These are phyloP conservation scores for Halictus rubicundus DNA, from an alignment of 1,140 invertebrate species.

Conservation along the genomic window DNA sequence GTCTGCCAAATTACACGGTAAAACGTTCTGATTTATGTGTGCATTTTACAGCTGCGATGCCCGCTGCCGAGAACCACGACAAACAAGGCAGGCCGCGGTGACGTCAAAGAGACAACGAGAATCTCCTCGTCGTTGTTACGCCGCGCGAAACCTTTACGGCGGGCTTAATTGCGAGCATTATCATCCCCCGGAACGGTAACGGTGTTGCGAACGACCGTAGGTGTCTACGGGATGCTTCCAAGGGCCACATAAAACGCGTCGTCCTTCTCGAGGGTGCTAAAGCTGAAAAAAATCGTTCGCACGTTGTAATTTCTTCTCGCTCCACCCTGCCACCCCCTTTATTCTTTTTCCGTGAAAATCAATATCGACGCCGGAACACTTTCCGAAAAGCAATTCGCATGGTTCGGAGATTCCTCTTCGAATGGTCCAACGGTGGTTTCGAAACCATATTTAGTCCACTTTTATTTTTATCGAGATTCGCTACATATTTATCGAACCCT, in stretches of 20 bases:
- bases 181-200: slow-evolving; percentile 55
- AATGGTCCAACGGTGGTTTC: no score
- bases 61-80: slow-evolving; percentile 39
- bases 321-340: neutral
- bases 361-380: neutral
- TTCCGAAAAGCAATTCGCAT: neutral
- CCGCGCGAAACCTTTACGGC: slow-evolving; percentile 29
- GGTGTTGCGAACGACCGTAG: slow-evolving; percentile 50
- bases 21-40: slow-evolving; percentile 77
- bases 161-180: slow-evolving; percentile 59
- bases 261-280: slow-evolving; percentile 29
- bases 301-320: slow-evolving; percentile 56
- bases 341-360: slow-evolving; percentile 33
- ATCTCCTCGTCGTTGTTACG: slow-evolving; percentile 13
- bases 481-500: no score
- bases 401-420: no score
- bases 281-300: slow-evolving; percentile 46
- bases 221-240: slow-evolving; percentile 36
- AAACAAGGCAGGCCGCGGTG: slow-evolving; percentile 43
- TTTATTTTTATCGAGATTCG: no score
- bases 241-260: slow-evolving; percentile 27
- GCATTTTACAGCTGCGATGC: slow-evolving; percentile 61
- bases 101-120: slow-evolving; percentile 47
- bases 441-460: no score
- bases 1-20: slow-evolving; percentile 73